A percentile compares a stretch with the other conserved stretches of the same genome.
These are phyloP conservation scores for Euzophera pinguis DNA, from an alignment of 2,888 invertebrate genomes.

Conservation along the genomic window DNA sequence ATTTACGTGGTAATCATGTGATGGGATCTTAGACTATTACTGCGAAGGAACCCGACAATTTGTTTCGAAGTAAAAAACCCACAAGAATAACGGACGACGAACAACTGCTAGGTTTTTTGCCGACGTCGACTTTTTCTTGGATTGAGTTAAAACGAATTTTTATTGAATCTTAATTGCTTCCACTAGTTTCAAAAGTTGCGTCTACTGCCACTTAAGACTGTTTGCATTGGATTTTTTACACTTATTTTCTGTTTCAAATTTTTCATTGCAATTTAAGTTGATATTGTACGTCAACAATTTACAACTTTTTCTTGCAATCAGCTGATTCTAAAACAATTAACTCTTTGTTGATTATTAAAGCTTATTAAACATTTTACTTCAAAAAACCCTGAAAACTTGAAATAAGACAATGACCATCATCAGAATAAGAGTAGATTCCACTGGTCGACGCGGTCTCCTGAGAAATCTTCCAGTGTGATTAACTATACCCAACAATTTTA, in stretches of 20 bases:
- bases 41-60: slow-evolving; percentile 46
- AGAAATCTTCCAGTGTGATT: slow-evolving; percentile 24
- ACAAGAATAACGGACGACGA: slow-evolving; percentile 47
- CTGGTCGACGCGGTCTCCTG: slow-evolving; percentile 17
- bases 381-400: not conserved
- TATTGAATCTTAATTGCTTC: slow-evolving; percentile 16
- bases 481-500: slow-evolving; percentile 26
- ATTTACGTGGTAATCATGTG: not conserved
- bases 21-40: slow-evolving; percentile 35
- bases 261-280: too few species aligned
- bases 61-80: slow-evolving; percentile 51
- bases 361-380: too few species aligned
- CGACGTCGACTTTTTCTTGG: slow-evolving; percentile 23
- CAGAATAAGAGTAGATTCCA: slow-evolving; percentile 4
- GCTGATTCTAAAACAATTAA: too few species aligned
- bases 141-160: slow-evolving; percentile 8
- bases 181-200: slow-evolving; percentile 7
- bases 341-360: too few species aligned
- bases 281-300: too few species aligned
- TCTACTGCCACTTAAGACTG: slow-evolving; percentile 10
- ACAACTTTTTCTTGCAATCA: too few species aligned
- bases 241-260: not conserved
- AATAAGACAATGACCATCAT: slow-evolving; percentile 1
- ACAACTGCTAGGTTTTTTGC: slow-evolving; percentile 38
- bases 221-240: not conserved